Percentiles rank a stretch among this genome's conserved stretches.
Evolutionary conservation across 2,113 vertebrate species (phyloP).

Genomic region (Bombycilla garrulus): DNA sequence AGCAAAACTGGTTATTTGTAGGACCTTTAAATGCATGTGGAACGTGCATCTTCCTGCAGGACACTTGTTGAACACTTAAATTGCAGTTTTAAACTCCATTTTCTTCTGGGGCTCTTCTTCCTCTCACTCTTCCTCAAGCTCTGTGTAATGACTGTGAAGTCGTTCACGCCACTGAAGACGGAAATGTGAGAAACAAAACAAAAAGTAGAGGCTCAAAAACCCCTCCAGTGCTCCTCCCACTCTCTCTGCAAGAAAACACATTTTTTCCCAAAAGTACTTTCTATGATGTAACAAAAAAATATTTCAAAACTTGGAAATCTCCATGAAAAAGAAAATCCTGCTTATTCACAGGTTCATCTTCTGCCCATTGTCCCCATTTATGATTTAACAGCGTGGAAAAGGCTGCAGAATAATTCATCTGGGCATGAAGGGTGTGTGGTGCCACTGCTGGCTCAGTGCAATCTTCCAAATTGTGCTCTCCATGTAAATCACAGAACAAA

Average conservation of each 20-base stretch:
- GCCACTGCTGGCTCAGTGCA: background rate
- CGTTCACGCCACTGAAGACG: background rate
- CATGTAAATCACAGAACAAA: conserved; percentile 14
- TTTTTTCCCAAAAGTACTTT: background rate
- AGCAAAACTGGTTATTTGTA: background rate
- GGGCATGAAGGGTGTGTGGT: background rate
- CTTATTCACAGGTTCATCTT: background rate
- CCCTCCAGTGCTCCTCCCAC: background rate
- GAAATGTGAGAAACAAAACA: background rate
- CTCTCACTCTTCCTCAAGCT: background rate
- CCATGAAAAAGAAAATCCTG: background rate
- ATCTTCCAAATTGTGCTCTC: conserved; percentile 9
- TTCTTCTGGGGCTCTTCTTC: background rate
- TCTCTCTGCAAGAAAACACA: background rate
- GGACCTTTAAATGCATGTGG: background rate
- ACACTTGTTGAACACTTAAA: background rate
- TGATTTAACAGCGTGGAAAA: background rate
- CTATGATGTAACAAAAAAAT: background rate
- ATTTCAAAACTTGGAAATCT: background rate
- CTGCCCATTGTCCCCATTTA: background rate
- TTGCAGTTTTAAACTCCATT: background rate
- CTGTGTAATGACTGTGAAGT: too few species aligned
- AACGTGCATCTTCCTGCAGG: background rate
- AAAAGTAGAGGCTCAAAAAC: background rate
- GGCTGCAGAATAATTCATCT: background rate